Conservation (phyloP, 2,797 vertebrate species). For the Arremon aurantiirostris region DNA sequence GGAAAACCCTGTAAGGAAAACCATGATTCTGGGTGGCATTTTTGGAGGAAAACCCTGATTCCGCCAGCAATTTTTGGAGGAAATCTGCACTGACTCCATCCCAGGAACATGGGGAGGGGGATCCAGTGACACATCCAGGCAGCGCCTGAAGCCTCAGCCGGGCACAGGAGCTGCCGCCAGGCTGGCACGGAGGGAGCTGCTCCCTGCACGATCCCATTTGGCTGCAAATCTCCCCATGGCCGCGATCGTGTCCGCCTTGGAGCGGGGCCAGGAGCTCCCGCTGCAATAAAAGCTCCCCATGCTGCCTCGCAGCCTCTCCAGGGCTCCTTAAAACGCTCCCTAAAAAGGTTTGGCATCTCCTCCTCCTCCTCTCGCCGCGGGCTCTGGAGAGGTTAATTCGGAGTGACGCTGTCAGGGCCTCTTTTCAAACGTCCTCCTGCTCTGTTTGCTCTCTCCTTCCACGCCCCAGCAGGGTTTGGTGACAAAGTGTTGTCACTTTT, state of each 20-base stretch:
- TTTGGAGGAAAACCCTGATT: not conserved
- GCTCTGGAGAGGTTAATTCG: not conserved
- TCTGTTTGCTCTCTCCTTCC: not conserved
- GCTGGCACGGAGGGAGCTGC: not conserved
- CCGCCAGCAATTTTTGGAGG: not conserved
- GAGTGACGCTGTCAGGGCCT: slow-evolving; percentile 4
- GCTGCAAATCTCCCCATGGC: not conserved
- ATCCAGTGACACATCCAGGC: not conserved
- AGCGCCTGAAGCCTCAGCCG: not conserved
- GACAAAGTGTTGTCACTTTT: not conserved
- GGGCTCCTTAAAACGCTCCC: not conserved
- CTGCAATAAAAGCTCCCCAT: not conserved
- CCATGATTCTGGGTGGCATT: too few species aligned
- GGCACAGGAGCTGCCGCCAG: not conserved
- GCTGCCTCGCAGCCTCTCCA: not conserved
- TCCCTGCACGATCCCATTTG: slow-evolving; percentile 1
- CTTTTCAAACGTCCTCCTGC: not conserved
- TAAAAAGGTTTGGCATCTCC: not conserved
- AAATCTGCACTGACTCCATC: not conserved
- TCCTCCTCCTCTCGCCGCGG: not conserved
- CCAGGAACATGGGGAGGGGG: not conserved
- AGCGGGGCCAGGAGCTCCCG: not conserved
- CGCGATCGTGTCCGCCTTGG: not conserved
- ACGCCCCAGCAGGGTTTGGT: not conserved
- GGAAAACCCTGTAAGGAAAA: not conserved